Evolutionary conservation across 2,797 vertebrate species (phyloP).

Genomic region (Dicrostonyx torquatus): DNA sequence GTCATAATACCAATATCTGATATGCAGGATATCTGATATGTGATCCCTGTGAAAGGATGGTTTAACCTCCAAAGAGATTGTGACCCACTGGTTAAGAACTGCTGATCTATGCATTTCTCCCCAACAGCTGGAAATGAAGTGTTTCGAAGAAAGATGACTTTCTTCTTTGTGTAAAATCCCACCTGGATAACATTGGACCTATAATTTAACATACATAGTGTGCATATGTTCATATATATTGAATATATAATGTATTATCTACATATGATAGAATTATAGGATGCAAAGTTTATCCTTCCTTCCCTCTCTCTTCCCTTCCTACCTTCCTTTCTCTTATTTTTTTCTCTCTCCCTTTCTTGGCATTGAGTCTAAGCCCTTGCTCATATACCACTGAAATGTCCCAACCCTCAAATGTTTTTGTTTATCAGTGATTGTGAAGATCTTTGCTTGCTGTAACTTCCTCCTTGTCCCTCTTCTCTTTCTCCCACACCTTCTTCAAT

Average conservation of each 20-base stretch:
- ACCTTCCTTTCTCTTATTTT: neutral
- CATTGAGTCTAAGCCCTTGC: neutral
- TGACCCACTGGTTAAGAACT: neutral
- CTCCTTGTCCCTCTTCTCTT: neutral
- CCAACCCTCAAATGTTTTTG: neutral
- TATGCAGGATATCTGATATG: neutral
- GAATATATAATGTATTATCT: neutral
- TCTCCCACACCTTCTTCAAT: neutral
- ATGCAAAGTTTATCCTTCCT: neutral
- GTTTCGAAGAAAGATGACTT: slow-evolving; percentile 14
- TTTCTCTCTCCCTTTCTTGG: neutral
- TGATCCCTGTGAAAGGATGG: neutral
- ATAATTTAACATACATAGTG: neutral
- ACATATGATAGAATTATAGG: neutral
- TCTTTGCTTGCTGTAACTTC: neutral
- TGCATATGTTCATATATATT: neutral
- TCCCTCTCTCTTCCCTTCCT: neutral
- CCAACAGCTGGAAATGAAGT: neutral
- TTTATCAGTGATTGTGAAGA: neutral
- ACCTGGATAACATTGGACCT: neutral
- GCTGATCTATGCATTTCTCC: neutral
- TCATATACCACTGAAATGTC: neutral
- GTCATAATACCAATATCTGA: neutral
- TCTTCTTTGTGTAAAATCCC: neutral
- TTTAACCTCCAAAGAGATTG: neutral